Percentiles rank a stretch among this genome's conserved stretches.
Evolutionary conservation across 2,888 invertebrate species (phyloP).

Genomic region (Torymus tubicola): DNA sequence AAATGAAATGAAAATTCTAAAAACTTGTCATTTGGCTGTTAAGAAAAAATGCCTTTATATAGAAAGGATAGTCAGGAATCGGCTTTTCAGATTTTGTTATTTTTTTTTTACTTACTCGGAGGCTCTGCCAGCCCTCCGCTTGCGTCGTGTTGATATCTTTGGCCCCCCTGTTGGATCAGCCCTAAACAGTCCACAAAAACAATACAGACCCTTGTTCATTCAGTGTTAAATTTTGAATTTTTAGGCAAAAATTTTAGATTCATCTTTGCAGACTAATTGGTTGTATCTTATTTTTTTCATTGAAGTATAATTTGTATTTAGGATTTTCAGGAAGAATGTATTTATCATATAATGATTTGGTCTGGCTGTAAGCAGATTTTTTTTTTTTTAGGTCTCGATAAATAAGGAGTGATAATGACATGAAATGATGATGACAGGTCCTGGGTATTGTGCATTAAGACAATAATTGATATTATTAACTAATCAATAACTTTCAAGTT

Average conservation of each 20-base stretch:
- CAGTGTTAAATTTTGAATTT: conserved; percentile 39
- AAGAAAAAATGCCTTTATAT: conserved; percentile 51
- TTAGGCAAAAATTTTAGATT: conserved; percentile 30
- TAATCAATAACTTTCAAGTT: neutral
- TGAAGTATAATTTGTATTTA: conserved; percentile 1
- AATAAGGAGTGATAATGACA: conserved; percentile 33
- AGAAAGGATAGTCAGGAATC: conserved; percentile 48
- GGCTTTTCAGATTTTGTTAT: conserved; percentile 60
- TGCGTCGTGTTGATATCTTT: conserved; percentile 79
- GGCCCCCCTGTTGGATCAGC: conserved; percentile 81
- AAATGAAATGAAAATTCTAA: conserved; percentile 48
- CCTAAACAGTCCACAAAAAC: conserved; percentile 79
- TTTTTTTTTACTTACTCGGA: conserved; percentile 75
- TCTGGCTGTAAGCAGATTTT: conserved; percentile 35
- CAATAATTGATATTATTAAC: conserved; percentile 25
- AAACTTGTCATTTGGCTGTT: conserved; percentile 30
- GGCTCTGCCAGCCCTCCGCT: conserved; percentile 76
- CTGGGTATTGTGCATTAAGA: conserved; percentile 31
- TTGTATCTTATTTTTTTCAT: conserved; percentile 15
- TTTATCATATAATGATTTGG: conserved; percentile 18
- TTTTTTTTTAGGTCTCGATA: conserved; percentile 28
- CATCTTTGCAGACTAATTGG: conserved; percentile 28
- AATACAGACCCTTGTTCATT: conserved; percentile 50
- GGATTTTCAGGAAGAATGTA: conserved; percentile 9
- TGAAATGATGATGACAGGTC: conserved; percentile 29